phyloP scores from a whole-genome alignment of 2,113 vertebrate species.

The Ursus arctos region DNA sequence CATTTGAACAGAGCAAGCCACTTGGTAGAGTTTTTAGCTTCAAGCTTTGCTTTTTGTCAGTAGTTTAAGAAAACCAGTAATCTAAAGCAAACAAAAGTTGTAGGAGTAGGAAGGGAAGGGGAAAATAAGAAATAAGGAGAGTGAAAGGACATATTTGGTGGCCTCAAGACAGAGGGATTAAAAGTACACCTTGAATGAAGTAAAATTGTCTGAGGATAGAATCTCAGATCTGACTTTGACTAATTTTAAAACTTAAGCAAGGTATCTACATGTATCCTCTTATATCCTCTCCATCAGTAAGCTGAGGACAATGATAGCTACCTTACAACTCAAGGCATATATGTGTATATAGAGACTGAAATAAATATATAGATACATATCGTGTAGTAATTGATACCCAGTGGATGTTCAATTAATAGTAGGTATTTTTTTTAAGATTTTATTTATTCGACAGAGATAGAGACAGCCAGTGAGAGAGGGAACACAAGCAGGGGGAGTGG shows the following conservation, averaged over 20 bases:
- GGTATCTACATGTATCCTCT: neutral
- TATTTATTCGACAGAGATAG: too few relatives aligned
- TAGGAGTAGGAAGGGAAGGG: neutral
- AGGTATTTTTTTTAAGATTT: too few relatives aligned
- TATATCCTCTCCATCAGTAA: neutral
- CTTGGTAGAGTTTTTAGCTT: neutral
- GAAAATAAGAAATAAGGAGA: conserved; percentile 29
- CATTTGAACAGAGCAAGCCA: conserved; percentile 26
- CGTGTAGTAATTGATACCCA: neutral
- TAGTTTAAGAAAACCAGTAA: neutral
- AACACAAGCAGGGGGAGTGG: too few relatives aligned
- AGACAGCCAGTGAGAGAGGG: too few relatives aligned
- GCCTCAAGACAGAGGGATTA: conserved; percentile 1
- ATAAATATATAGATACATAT: neutral
- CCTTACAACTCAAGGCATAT: neutral
- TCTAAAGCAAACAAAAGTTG: conserved; percentile 33
- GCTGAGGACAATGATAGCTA: neutral
- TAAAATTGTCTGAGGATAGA: neutral
- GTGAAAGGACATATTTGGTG: neutral
- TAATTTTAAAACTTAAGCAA: neutral
- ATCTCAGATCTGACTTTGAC: neutral
- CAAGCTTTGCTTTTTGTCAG: conserved; percentile 4
- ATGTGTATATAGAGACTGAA: neutral
- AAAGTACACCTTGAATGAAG: neutral
- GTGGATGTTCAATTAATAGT: neutral